phyloP scores from a whole-genome alignment of 1,140 invertebrate species.

The Drosophila tropicalis region DNA sequence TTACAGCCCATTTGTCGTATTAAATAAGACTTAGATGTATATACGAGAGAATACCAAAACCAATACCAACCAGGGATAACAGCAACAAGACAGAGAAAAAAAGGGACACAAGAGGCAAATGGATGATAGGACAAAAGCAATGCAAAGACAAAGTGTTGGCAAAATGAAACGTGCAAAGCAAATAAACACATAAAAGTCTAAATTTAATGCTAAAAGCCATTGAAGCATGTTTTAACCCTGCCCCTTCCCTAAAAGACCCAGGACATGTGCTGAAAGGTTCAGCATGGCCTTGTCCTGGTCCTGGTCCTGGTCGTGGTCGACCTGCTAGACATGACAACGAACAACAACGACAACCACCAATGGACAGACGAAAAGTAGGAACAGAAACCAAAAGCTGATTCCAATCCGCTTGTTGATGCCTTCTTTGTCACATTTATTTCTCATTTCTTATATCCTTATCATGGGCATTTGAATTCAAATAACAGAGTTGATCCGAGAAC shows the following conservation, averaged over 20 bases:
- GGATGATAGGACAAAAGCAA: conserved; percentile 32
- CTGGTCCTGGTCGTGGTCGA: conserved; percentile 30
- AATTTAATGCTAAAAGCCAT: conserved; percentile 78
- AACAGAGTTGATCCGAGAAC: not conserved
- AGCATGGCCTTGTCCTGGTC: not conserved
- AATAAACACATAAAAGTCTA: conserved; percentile 79
- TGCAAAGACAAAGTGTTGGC: conserved; percentile 60
- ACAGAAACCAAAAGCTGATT: not conserved
- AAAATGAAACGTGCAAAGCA: conserved; percentile 73
- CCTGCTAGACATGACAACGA: conserved; percentile 41
- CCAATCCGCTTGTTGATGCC: conserved; percentile 49
- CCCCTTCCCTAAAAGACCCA: not conserved
- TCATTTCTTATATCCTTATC: conserved; percentile 15
- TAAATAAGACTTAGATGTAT: conserved; percentile 70
- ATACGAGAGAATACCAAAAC: conserved; percentile 25
- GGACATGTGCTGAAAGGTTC: conserved; percentile 48
- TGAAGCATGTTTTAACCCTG: conserved; percentile 63
- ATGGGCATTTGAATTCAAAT: not conserved
- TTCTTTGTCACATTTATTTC: conserved; percentile 22
- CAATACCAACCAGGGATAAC: conserved; percentile 21
- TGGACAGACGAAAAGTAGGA: not conserved
- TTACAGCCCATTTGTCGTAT: conserved; percentile 76
- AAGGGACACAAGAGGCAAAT: not conserved
- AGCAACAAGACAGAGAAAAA: conserved; percentile 24
- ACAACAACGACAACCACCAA: conserved; percentile 6